phyloP scores from a whole-genome alignment of 2,888 invertebrate genomes.

The Mythimna ferrago region DNA sequence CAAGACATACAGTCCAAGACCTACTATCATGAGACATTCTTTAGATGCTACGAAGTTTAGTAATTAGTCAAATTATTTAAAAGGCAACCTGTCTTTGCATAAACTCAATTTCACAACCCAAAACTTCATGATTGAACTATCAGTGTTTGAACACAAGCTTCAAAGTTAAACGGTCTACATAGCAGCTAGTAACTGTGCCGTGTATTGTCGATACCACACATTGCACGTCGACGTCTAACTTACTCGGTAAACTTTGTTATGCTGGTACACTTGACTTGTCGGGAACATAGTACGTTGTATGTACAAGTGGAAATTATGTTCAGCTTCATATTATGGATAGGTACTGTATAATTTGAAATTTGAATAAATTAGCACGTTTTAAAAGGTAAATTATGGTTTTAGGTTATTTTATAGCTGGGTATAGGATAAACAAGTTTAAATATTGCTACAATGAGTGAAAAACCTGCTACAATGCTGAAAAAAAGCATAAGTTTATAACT shows the following conservation, averaged over 20 bases:
- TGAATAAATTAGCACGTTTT: background rate
- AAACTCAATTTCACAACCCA: background rate
- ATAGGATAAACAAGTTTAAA: background rate
- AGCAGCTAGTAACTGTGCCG: constrained; percentile 19
- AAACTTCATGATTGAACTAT: constrained; percentile 30
- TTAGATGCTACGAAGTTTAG: background rate
- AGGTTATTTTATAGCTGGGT: background rate
- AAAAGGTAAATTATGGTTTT: background rate
- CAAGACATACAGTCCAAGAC: background rate
- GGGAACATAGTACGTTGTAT: background rate
- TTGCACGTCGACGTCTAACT: constrained; percentile 33
- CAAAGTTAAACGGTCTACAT: constrained; percentile 31
- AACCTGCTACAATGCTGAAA: too few species aligned
- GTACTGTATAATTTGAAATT: constrained; percentile 10
- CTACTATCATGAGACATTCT: background rate
- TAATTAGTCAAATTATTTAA: background rate
- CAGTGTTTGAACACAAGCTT: constrained; percentile 29
- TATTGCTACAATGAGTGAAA: background rate
- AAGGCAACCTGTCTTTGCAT: background rate
- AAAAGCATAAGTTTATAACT: too few species aligned
- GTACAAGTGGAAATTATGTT: background rate
- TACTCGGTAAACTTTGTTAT: constrained; percentile 43
- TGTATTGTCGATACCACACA: constrained; percentile 37
- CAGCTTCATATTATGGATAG: constrained; percentile 2
- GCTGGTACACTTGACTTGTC: constrained; percentile 2